phyloP scores from a whole-genome alignment of 2,797 vertebrate species.

The Brachyalestes nurse region DNA sequence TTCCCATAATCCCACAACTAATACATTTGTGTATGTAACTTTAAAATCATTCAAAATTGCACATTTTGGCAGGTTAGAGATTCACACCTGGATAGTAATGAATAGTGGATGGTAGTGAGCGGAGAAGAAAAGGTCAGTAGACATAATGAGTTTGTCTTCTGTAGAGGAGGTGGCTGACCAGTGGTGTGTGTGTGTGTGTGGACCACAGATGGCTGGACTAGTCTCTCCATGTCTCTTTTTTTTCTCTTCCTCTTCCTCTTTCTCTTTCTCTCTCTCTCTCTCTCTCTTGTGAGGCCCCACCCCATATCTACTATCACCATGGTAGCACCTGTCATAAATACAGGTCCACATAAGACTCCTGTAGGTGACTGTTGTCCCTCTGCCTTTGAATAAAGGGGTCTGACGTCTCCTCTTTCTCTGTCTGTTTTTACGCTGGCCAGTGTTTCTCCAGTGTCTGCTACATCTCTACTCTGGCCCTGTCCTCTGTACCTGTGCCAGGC shows the following conservation, averaged over 20 bases:
- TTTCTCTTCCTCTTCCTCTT: background rate
- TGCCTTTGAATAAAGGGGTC: background rate
- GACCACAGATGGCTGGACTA: slow-evolving; percentile 12
- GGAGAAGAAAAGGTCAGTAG: background rate
- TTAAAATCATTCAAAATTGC: too few species aligned
- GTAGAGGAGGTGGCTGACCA: background rate
- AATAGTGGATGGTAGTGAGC: background rate
- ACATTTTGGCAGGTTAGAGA: too few species aligned
- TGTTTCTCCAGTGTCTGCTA: too few species aligned
- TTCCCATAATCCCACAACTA: too few species aligned
- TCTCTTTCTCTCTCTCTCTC: background rate
- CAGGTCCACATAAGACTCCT: slow-evolving; percentile 33
- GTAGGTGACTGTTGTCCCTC: slow-evolving; percentile 25
- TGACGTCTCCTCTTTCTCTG: background rate
- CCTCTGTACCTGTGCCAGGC: background rate
- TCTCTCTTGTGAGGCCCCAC: slow-evolving; percentile 19
- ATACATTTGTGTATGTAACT: too few species aligned
- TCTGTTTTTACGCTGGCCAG: background rate
- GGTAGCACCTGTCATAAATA: slow-evolving; percentile 46
- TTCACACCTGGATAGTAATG: background rate
- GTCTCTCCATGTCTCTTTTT: too few species aligned
- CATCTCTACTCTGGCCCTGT: background rate
- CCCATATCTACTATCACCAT: slow-evolving; percentile 37
- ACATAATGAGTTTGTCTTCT: too few species aligned
- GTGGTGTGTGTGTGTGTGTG: background rate